These are phyloP conservation scores for Temnothorax unifasciatus DNA, from an alignment of 2,888 invertebrate genomes.

Conservation along the genomic window DNA sequence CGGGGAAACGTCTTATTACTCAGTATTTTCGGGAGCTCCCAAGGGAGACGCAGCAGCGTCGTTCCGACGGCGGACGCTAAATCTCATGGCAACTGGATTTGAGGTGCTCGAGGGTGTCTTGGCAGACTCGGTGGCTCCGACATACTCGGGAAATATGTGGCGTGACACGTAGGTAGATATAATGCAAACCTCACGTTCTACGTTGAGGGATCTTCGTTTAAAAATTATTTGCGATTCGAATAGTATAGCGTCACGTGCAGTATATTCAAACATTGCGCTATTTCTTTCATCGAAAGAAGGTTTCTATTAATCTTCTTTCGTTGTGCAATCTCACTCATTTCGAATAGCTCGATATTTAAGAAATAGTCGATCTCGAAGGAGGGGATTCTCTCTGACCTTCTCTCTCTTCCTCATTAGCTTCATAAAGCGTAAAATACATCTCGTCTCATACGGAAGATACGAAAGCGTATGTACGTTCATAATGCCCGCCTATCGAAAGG, in stretches of 20 bases:
- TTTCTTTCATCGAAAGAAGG: neutral
- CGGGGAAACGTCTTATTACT: constrained; percentile 17
- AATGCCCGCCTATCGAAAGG: constrained; percentile 1
- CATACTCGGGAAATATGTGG: constrained; percentile 12
- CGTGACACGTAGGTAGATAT: constrained; percentile 10
- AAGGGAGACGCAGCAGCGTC: neutral
- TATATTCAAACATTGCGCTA: neutral
- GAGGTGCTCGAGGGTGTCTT: constrained; percentile 1
- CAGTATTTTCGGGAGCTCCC: constrained; percentile 17
- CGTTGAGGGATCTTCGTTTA: neutral
- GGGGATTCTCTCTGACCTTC: neutral
- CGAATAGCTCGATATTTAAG: neutral
- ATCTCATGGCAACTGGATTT: constrained; percentile 42
- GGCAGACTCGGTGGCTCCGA: neutral
- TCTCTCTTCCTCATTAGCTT: neutral
- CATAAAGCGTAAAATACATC: neutral
- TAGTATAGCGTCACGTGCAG: neutral
- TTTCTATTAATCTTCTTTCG: neutral
- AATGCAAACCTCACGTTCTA: constrained; percentile 23
- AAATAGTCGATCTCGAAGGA: neutral
- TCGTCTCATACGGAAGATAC: neutral
- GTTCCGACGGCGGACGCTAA: neutral
- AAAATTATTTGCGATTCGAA: constrained; percentile 9
- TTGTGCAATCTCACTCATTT: neutral
- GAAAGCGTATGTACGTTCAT: neutral